Conservation (phyloP, 2,797 vertebrate genomes). For the Crenichthys baileyi region DNA sequence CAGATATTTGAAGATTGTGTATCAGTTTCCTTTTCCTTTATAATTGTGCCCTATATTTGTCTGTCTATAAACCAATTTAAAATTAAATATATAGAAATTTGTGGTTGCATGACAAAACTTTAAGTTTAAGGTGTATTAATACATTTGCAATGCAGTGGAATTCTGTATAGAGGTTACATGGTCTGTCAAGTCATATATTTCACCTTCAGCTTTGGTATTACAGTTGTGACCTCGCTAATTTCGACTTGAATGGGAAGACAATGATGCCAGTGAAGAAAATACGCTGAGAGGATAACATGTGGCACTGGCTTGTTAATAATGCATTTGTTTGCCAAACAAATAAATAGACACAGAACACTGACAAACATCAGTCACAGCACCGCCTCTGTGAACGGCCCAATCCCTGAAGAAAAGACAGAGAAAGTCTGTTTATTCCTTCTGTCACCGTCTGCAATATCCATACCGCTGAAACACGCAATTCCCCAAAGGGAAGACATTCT, state of each 20-base stretch:
- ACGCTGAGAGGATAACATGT: slow-evolving; percentile 62
- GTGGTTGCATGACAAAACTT: neutral
- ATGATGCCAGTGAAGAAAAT: slow-evolving; percentile 55
- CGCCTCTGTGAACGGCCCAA: slow-evolving; percentile 68
- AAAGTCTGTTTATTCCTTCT: slow-evolving; percentile 79
- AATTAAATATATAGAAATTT: neutral
- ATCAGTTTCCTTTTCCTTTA: neutral
- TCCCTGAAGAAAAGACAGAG: slow-evolving; percentile 70
- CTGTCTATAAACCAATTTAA: neutral
- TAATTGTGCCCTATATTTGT: neutral
- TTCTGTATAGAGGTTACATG: neutral
- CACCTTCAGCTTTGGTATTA: slow-evolving; percentile 25
- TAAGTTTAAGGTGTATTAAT: neutral
- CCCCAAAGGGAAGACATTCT: slow-evolving; percentile 72
- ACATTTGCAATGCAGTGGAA: neutral
- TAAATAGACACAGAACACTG: slow-evolving; percentile 73
- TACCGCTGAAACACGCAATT: slow-evolving; percentile 79
- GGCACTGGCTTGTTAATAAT: slow-evolving; percentile 76
- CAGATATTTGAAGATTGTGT: neutral
- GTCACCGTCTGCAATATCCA: slow-evolving; percentile 77
- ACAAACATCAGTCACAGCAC: slow-evolving; percentile 79
- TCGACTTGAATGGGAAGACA: slow-evolving; percentile 65
- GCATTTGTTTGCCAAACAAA: slow-evolving; percentile 80
- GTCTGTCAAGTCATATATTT: slow-evolving; percentile 29
- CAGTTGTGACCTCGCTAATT: slow-evolving; percentile 59